A percentile compares a stretch with the other conserved stretches of the same genome.
These are phyloP conservation scores for Aspidoscelis tigris DNA, from an alignment of 2,113 vertebrate species.

Conservation along the genomic window DNA sequence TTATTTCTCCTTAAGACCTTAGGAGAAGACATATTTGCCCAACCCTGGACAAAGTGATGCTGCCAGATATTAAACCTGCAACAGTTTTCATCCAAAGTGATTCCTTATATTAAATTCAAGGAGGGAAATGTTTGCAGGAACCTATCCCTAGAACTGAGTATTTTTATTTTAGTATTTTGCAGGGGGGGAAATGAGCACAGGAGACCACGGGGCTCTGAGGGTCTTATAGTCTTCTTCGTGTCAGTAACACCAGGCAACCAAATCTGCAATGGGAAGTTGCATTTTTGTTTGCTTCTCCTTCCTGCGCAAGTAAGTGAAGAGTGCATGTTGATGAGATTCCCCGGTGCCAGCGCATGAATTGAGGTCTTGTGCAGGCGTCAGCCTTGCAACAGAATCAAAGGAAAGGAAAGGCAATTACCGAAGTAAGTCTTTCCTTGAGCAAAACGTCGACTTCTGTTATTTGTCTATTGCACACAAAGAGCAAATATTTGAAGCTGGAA, in stretches of 20 bases:
- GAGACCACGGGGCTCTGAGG: neutral
- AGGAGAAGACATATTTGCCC: too few species aligned
- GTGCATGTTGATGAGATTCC: slow-evolving; percentile 61
- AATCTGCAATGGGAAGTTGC: neutral
- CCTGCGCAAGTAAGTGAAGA: slow-evolving; percentile 62
- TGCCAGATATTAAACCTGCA: neutral
- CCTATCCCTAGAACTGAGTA: neutral
- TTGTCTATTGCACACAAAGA: slow-evolving; percentile 75
- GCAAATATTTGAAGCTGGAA: slow-evolving; percentile 82
- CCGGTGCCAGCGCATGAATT: slow-evolving; percentile 42
- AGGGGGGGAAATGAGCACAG: neutral
- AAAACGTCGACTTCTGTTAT: slow-evolving; percentile 74
- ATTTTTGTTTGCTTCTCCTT: slow-evolving; percentile 54
- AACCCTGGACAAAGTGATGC: too few species aligned
- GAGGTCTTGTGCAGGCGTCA: slow-evolving; percentile 62
- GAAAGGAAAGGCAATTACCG: slow-evolving; percentile 68
- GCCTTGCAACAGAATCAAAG: slow-evolving; percentile 75
- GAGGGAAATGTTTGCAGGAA: neutral
- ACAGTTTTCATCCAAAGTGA: neutral
- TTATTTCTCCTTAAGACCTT: neutral
- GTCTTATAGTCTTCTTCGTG: neutral
- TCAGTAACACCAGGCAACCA: neutral
- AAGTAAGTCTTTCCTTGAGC: slow-evolving; percentile 69
- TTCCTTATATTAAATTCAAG: neutral
- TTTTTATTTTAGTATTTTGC: slow-evolving; percentile 14